Conservation (phyloP, 2,797 vertebrate genomes). For the Myotis daubentonii region DNA sequence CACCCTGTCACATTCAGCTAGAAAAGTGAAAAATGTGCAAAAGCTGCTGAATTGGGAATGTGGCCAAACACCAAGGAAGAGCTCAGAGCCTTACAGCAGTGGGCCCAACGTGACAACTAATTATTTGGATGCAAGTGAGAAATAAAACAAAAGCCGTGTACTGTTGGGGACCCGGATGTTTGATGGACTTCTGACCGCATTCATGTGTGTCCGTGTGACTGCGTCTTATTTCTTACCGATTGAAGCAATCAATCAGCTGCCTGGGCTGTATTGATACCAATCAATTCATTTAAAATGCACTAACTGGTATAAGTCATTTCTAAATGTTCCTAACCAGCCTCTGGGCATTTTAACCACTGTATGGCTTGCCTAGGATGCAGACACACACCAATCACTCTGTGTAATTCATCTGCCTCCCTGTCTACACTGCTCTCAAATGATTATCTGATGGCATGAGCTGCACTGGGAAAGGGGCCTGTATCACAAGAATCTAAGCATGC, state of each 20-base stretch:
- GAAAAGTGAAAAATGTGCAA: neutral
- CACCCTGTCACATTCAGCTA: neutral
- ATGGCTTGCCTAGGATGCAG: too few relatives aligned
- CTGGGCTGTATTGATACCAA: neutral
- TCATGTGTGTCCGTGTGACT: neutral
- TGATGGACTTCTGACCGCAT: neutral
- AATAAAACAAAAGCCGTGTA: neutral
- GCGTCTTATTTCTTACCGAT: neutral
- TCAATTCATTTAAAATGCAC: neutral
- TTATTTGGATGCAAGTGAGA: neutral
- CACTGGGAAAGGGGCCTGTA: too few relatives aligned
- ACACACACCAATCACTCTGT: too few relatives aligned
- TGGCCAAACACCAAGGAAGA: neutral
- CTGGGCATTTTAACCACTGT: too few relatives aligned
- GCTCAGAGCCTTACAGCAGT: neutral
- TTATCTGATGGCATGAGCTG: too few relatives aligned
- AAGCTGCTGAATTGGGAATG: neutral
- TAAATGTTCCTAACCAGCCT: too few relatives aligned
- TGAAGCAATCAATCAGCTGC: neutral
- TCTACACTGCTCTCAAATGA: too few relatives aligned
- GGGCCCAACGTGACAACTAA: too few relatives aligned
- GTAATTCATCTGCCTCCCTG: too few relatives aligned
- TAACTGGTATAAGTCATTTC: neutral
- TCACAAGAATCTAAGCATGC: too few relatives aligned
- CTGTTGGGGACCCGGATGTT: neutral